Evolutionary conservation across 2,888 invertebrate species (phyloP).

Genomic region (Sipha maydis): DNA sequence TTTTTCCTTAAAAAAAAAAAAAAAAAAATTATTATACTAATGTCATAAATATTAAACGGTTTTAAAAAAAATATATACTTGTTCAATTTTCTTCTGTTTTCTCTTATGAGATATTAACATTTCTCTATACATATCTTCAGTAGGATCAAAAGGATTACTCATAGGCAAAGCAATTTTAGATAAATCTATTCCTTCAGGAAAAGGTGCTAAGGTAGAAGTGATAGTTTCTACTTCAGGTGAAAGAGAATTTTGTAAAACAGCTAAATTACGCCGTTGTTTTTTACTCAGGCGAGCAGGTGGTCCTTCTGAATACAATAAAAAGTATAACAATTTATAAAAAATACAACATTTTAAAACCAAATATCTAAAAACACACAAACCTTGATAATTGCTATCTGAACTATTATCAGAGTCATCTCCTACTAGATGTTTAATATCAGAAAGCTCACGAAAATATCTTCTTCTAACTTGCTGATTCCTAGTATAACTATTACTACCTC

Average conservation of each 20-base stretch:
- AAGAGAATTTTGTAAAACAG: constrained; percentile 66
- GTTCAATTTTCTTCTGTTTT: constrained; percentile 72
- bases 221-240: constrained; percentile 67
- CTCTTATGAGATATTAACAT: constrained; percentile 79
- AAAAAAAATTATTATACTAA: background rate
- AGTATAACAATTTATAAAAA: constrained; percentile 3
- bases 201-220: constrained; percentile 69
- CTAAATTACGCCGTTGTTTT: constrained; percentile 72
- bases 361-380: constrained; percentile 64
- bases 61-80: constrained; percentile 45
- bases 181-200: constrained; percentile 68
- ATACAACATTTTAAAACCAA: constrained; percentile 16
- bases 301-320: constrained; percentile 69
- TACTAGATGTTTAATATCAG: constrained; percentile 77
- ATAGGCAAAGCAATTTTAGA: constrained; percentile 67
- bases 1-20: constrained; percentile 31
- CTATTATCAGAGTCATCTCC: constrained; percentile 75
- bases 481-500: constrained; percentile 66
- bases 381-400: constrained; percentile 83
- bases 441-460: constrained; percentile 74
- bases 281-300: constrained; percentile 72
- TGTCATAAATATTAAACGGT: constrained; percentile 12
- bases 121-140: constrained; percentile 76
- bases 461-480: constrained; percentile 64
- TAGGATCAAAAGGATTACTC: constrained; percentile 69